A percentile compares a stretch with the other conserved stretches of the same genome.
Conservation (phyloP, 2,113 vertebrate genomes). For the Perccottus glenii region DNA sequence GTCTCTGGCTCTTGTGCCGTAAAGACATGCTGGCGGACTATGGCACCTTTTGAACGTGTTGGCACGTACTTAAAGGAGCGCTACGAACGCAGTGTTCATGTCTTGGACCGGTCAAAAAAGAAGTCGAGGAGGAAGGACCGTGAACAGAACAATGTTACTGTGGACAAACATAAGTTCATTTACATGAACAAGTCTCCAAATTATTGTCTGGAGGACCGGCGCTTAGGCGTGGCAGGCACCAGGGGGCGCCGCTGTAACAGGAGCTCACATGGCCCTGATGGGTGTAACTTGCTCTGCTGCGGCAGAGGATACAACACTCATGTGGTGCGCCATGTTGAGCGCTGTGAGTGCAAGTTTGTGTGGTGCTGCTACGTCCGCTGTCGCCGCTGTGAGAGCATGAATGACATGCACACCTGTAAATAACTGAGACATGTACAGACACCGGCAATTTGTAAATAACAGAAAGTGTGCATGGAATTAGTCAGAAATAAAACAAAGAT, state of each 20-base stretch:
- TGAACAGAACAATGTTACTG: slow-evolving; percentile 70
- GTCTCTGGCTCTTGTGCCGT: slow-evolving; percentile 97
- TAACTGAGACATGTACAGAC: slow-evolving; percentile 51
- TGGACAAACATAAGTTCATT: slow-evolving; percentile 86
- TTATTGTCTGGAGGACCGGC: slow-evolving; percentile 90
- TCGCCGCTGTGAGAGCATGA: slow-evolving; percentile 93
- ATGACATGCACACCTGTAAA: slow-evolving; percentile 95
- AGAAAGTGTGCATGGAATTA: not conserved
- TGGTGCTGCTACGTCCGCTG: slow-evolving; percentile 99
- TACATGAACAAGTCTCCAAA: slow-evolving; percentile 93
- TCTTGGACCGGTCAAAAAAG: slow-evolving; percentile 83
- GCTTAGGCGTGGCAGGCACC: slow-evolving; percentile 86
- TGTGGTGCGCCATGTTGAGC: slow-evolving; percentile 87
- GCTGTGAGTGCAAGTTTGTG: slow-evolving; percentile 95
- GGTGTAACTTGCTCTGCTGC: slow-evolving; percentile 95
- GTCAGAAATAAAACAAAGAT: too few relatives aligned
- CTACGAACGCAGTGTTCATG: slow-evolving; percentile 90
- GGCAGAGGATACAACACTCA: slow-evolving; percentile 96
- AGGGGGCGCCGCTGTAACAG: slow-evolving; percentile 92
- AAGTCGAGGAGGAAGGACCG: slow-evolving; percentile 84
- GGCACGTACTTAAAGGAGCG: slow-evolving; percentile 91
- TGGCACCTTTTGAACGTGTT: slow-evolving; percentile 90
- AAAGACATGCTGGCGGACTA: slow-evolving; percentile 95
- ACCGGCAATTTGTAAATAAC: not conserved
- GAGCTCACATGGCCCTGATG: slow-evolving; percentile 82